Base-by-base conservation (phyloP, 2,888 invertebrate species). In the Petrophora chlorosata region DNA sequence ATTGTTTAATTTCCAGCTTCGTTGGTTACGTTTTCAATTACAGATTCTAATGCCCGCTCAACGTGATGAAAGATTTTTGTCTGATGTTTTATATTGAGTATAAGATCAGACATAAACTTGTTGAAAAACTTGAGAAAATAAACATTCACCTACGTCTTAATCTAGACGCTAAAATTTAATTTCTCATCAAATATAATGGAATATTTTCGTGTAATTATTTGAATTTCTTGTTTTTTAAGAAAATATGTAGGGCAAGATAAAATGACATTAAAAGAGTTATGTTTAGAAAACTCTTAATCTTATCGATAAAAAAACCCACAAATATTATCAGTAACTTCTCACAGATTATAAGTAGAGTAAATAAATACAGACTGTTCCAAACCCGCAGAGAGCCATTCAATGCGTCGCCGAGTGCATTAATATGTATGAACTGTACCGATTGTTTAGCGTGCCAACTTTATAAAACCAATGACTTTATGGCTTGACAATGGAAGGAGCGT, bases 321-420 rank as follows among this genome's bases (percentile, higher is more conserved):
- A 63, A 59, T 55, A 59, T 61, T 59, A 54, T 60, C 59, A 59
- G 62, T 61, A 65, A 64, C 57, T 63, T 47, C 39, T 30, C 50
- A 17, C 35, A 55, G 56, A 59, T 64, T 61, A 56, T 57, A 51
- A 59, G 51, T 55, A 33, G 54, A 62, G 57, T 64, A 67, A 65
- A 70, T 70, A 74, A 73, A 75, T 63, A 72, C 65, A 69, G 67
- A 58, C 58, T 63, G 61, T 47, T 63, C 55, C 56, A 55, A 67
- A 49, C 64, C 66, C 67, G 64, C 51, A 38, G 70, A 75, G 70
- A 75, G 73, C 76, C 76, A 71, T 74, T 72, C 65, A 59, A 53
- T 45, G 67, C 73, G 75, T 76, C 75, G 70, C 68, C 63, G 59
- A 68, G 61, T 64, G 61, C 68, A 79, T 80, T 76, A 82, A 81